These are phyloP conservation scores for Apolygus lucorum DNA, from an alignment of 1,140 invertebrate genomes.

Conservation along the genomic window DNA sequence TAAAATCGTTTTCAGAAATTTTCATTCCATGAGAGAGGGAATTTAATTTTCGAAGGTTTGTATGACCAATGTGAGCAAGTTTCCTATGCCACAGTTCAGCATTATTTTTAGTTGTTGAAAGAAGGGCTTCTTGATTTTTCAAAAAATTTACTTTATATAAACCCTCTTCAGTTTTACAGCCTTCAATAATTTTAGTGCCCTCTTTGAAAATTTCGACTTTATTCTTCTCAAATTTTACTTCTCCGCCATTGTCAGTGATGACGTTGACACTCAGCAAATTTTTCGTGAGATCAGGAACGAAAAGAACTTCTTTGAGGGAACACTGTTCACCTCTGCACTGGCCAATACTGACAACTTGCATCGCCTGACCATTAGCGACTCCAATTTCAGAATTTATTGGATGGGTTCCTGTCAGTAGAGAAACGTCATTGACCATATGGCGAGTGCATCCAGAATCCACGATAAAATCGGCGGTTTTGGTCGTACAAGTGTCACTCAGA, in stretches of 20 bases:
- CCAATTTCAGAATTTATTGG: neutral
- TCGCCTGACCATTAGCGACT: neutral
- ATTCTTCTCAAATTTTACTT: conserved; percentile 12
- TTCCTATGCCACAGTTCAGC: conserved; percentile 20
- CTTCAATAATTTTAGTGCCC: neutral
- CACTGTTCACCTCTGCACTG: neutral
- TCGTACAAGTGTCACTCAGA: neutral
- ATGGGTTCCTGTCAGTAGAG: neutral
- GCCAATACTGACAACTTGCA: neutral
- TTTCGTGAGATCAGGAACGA: conserved; percentile 15
- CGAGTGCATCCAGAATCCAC: conserved; percentile 7
- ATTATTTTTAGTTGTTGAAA: neutral
- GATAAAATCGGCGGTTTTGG: neutral
- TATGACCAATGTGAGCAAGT: conserved; percentile 16
- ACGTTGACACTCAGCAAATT: conserved; percentile 20
- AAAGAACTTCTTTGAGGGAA: conserved; percentile 8
- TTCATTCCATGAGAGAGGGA: neutral
- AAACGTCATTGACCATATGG: neutral
- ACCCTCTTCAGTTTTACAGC: neutral
- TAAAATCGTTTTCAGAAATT: neutral
- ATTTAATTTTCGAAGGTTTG: conserved; percentile 10
- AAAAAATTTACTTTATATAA: neutral
- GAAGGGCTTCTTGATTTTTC: neutral
- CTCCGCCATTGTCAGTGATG: conserved; percentile 20
- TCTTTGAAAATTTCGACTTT: conserved; percentile 20